Conservation (phyloP, 2,113 vertebrate species). For the Phrynosoma blainvillii region DNA sequence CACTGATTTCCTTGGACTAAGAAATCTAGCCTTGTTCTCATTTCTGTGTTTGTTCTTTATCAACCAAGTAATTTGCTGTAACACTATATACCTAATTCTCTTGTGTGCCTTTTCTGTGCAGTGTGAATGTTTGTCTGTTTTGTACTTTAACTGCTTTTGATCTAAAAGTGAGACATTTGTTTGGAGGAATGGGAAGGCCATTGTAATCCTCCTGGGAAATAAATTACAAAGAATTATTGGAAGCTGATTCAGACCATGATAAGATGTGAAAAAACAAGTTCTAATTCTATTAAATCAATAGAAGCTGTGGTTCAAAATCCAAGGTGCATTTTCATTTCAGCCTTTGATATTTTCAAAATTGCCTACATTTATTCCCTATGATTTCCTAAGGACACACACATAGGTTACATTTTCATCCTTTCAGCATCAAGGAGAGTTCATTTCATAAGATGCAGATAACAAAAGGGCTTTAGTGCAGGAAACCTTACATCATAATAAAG, state of each 20-base stretch:
- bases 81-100: not conserved
- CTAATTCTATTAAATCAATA: slow-evolving; percentile 27
- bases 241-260: slow-evolving; percentile 14
- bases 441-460: not conserved
- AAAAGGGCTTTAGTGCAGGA: not conserved
- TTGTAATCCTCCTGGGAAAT: slow-evolving; percentile 24
- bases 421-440: not conserved
- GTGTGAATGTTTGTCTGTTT: not conserved
- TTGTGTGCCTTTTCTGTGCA: not conserved
- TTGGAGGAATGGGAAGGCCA: not conserved
- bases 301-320: not conserved
- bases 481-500: not conserved
- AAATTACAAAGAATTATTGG: not conserved
- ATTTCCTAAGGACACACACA: not conserved
- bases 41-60: too few relatives aligned
- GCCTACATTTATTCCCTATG: not conserved
- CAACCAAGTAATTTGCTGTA: not conserved
- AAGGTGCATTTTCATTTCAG: not conserved
- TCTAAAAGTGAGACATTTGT: not conserved
- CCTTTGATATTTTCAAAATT: slow-evolving; percentile 26
- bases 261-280: slow-evolving; percentile 18
- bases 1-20: too few relatives aligned
- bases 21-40: too few relatives aligned
- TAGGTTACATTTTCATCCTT: not conserved
- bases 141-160: slow-evolving; percentile 11